Conservation (phyloP, 2,113 vertebrate genomes). For the Pongo abelii region DNA sequence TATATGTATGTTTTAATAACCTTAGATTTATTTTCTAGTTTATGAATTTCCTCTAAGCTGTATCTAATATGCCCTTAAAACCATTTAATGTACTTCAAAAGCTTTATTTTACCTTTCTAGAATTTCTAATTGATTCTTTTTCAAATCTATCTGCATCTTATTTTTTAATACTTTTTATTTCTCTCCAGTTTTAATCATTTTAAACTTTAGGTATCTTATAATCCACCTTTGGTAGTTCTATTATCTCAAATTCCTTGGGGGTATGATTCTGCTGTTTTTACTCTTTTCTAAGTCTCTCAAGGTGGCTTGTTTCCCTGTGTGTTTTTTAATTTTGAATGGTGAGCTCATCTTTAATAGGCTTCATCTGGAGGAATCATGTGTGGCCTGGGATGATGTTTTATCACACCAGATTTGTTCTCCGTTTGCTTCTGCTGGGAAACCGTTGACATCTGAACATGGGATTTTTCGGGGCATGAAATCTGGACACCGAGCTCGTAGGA, state of each 20-base stretch:
- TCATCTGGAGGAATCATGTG: not conserved
- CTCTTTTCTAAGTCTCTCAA: not conserved
- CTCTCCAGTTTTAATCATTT: not conserved
- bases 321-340: not conserved
- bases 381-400: not conserved
- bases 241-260: not conserved
- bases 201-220: not conserved
- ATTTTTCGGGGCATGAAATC: not conserved
- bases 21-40: not conserved
- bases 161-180: not conserved
- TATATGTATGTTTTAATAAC: not conserved
- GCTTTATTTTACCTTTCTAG: not conserved
- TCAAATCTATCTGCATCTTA: not conserved
- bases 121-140: slow-evolving; percentile 36
- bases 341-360: not conserved
- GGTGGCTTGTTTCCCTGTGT: not conserved
- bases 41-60: not conserved
- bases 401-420: not conserved
- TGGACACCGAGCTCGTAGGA: not conserved
- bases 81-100: not conserved
- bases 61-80: not conserved
- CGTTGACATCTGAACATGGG: not conserved
- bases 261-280: not conserved
- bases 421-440: not conserved
- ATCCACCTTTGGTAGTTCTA: not conserved